Base-by-base conservation (phyloP, 2,113 vertebrate genomes). In the Halcyon malimbica region DNA sequence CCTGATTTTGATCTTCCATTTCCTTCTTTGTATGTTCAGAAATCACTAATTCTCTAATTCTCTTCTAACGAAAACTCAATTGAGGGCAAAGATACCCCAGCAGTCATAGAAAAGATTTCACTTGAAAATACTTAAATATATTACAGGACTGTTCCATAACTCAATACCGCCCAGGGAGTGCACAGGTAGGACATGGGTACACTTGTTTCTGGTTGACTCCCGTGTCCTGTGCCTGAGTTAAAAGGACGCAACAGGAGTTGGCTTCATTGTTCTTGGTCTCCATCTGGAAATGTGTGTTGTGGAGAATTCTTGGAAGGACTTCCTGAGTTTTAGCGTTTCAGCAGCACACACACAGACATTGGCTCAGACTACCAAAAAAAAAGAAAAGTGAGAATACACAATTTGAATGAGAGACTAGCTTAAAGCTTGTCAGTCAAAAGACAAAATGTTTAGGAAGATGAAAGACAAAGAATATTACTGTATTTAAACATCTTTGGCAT, bases 341-440 rank as follows among this genome's bases (percentile, higher is more conserved):
- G 8, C 16, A 25, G 46, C 6, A 13, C 5, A 6, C 0, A 2
- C 0, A 1, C 5, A 4, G 50, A 25, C 0, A 0, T 33, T 73
- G 18, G 8, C 46, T 75, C 46, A 77, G 20, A 65, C 37, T 35
- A 6, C 16, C 4, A 41, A 65, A 53, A 75, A 71, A 33, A 53
- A 20, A 51, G 21, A 48, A 21, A 51, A 51, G 24, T 24, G 15
- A 64, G n/a, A 89, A 24, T 41, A 25, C 0, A 0, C 18, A 31
- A 8, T 71, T 75, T 68, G 39, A 46, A 67, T 44, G 51, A 78
- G 6, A 46, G 10, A 90, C 19, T 37, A 35, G 21, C 33, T 44
- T 82, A 53, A 50, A 46, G 59, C 16, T 78, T 79, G 41, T 86
- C 48, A 56, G 18, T 86, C 80, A 42, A 44, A 74, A 67, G 50